Evolutionary conservation across 2,797 vertebrate species (phyloP).

Genomic region (Siniperca undulata): DNA sequence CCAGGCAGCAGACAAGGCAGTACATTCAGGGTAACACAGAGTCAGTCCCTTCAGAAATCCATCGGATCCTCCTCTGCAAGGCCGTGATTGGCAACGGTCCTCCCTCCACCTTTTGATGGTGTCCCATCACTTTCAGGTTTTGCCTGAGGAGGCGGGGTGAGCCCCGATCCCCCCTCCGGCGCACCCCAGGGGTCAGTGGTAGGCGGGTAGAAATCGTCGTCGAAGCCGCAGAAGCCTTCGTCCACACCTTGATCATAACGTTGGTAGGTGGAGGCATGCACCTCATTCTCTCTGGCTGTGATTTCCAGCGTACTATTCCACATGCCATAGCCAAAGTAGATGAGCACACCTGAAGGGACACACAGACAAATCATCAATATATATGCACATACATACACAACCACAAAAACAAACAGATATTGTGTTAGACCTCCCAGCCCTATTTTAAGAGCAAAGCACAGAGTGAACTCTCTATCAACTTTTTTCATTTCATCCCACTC

Average conservation of each 20-base stretch:
- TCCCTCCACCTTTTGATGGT: slow-evolving; percentile 85
- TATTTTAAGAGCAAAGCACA: neutral
- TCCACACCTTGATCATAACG: slow-evolving; percentile 95
- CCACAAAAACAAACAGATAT: neutral
- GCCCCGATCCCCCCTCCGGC: slow-evolving; percentile 83
- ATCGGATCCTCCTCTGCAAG: slow-evolving; percentile 94
- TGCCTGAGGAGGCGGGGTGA: slow-evolving; percentile 75
- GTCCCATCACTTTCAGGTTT: slow-evolving; percentile 85
- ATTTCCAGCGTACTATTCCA: slow-evolving; percentile 98
- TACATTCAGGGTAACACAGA: slow-evolving; percentile 59
- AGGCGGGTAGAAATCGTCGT: slow-evolving; percentile 88
- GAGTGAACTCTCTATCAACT: neutral
- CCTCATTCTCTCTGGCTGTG: slow-evolving; percentile 93
- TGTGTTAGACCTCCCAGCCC: neutral
- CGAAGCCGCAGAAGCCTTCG: slow-evolving; percentile 92
- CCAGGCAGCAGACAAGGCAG: slow-evolving; percentile 82
- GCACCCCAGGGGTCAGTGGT: slow-evolving; percentile 81
- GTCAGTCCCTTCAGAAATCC: slow-evolving; percentile 92
- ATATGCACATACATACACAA: neutral
- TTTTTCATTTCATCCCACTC: slow-evolving; percentile 32
- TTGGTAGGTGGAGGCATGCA: slow-evolving; percentile 97
- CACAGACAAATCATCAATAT: slow-evolving; percentile 12
- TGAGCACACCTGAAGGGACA: slow-evolving; percentile 89
- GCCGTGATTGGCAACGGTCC: slow-evolving; percentile 91
- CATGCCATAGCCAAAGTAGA: slow-evolving; percentile 98